Percentiles rank a stretch among this genome's conserved stretches.
These are phyloP conservation scores for Xiphophorus couchianus DNA, from an alignment of 2,113 vertebrate genomes.

Conservation along the genomic window DNA sequence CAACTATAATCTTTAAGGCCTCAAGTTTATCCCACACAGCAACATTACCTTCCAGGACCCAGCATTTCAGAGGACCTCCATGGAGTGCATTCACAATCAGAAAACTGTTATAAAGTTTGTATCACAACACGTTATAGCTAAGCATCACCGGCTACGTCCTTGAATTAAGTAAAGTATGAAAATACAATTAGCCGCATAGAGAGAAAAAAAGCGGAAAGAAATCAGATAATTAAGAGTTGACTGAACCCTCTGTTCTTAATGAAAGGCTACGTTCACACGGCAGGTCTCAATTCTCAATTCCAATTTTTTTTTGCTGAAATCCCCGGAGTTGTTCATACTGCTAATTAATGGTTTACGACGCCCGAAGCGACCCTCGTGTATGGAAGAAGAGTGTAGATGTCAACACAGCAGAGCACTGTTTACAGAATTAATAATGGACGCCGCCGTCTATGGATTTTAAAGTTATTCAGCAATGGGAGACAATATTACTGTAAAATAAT, in stretches of 20 bases:
- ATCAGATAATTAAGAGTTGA: background rate
- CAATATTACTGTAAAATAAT: too few species aligned
- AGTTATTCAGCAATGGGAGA: too few species aligned
- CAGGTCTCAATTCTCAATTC: too few species aligned
- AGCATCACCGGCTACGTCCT: background rate
- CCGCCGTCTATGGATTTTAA: too few species aligned
- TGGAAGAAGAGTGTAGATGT: too few species aligned
- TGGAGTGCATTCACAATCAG: constrained; percentile 7
- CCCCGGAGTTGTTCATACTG: too few species aligned
- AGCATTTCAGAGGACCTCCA: constrained; percentile 28
- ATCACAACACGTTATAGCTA: background rate
- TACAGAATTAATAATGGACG: too few species aligned
- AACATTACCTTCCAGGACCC: constrained; percentile 31
- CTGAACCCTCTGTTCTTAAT: background rate
- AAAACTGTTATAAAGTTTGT: constrained; percentile 8
- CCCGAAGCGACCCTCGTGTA: too few species aligned
- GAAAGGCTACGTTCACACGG: too few species aligned
- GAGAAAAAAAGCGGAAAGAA: background rate
- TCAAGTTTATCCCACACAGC: background rate
- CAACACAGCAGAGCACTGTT: too few species aligned
- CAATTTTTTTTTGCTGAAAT: too few species aligned
- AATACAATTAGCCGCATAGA: background rate
- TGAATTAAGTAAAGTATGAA: background rate
- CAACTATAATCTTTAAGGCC: constrained; percentile 13
- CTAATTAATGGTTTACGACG: too few species aligned